Percentiles rank a stretch among this genome's conserved stretches.
These are phyloP conservation scores for Dasysyrphus albostriatus DNA, from an alignment of 2,888 invertebrate species.

Conservation along the genomic window DNA sequence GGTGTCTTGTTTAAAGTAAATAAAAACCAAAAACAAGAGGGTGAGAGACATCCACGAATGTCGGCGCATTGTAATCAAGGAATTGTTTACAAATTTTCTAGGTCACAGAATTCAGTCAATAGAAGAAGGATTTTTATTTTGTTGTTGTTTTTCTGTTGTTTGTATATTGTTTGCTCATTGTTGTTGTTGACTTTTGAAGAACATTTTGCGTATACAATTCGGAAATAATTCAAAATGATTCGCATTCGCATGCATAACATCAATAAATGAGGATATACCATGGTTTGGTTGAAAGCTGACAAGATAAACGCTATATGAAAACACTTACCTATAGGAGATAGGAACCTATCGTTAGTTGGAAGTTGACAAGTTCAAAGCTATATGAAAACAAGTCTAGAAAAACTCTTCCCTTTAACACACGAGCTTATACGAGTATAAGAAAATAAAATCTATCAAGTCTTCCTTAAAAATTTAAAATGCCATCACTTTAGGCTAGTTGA, in stretches of 20 bases:
- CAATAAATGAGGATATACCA: slow-evolving; percentile 4
- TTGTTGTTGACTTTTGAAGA: slow-evolving; percentile 65
- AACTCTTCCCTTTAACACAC: too few relatives aligned
- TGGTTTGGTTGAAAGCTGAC: neutral
- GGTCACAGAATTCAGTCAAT: slow-evolving; percentile 68
- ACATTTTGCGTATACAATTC: slow-evolving; percentile 59
- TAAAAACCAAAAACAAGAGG: slow-evolving; percentile 28
- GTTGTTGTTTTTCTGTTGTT: neutral
- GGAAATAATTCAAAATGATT: slow-evolving; percentile 67
- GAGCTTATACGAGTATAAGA: too few relatives aligned
- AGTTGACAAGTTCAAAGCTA: neutral
- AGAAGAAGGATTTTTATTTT: slow-evolving; percentile 42
- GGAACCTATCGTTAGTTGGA: neutral
- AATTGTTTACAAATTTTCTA: slow-evolving; percentile 76
- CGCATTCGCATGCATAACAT: slow-evolving; percentile 31
- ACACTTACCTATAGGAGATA: neutral
- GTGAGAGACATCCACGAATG: slow-evolving; percentile 44
- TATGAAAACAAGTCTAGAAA: neutral
- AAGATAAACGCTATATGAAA: neutral
- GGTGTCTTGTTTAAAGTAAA: slow-evolving; percentile 64
- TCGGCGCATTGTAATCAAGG: slow-evolving; percentile 74
- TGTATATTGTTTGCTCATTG: slow-evolving; percentile 12
- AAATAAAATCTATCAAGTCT: too few relatives aligned
- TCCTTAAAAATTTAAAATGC: too few relatives aligned
- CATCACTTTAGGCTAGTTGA: too few relatives aligned